A percentile compares a stretch with the other conserved stretches of the same genome.
phyloP scores from a whole-genome alignment of 2,113 vertebrate genomes.

The Pluvianellus socialis region DNA sequence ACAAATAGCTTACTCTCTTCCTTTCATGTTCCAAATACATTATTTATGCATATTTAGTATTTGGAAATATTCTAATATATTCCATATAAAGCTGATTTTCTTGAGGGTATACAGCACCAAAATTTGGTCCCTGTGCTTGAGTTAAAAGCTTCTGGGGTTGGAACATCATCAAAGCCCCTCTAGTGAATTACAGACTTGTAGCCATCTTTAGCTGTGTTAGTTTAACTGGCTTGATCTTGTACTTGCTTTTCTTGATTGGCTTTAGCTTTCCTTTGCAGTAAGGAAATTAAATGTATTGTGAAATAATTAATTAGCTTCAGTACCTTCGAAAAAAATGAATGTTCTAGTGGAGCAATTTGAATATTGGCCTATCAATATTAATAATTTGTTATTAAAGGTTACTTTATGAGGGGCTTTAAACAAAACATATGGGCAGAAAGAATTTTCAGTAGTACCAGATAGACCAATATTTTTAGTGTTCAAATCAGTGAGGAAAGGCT shows the following conservation, averaged over 20 bases:
- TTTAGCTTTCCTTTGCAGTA: neutral
- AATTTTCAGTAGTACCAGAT: neutral
- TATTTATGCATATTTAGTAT: slow-evolving; percentile 8
- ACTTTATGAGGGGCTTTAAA: neutral
- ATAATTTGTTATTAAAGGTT: neutral
- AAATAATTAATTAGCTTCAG: neutral
- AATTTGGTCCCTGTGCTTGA: neutral
- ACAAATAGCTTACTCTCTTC: neutral
- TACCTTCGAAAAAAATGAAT: neutral
- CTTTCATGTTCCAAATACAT: slow-evolving; percentile 32
- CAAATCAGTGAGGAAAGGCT: neutral
- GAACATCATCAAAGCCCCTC: neutral
- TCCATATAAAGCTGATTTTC: neutral
- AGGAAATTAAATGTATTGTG: neutral
- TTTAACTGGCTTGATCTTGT: neutral
- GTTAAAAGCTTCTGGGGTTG: neutral
- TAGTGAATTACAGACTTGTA: neutral
- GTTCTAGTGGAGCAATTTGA: neutral
- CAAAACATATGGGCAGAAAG: neutral
- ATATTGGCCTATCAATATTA: neutral
- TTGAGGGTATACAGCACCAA: neutral
- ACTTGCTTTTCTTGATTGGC: neutral
- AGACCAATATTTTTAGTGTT: neutral
- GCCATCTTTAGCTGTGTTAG: neutral
- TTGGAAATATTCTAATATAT: slow-evolving; percentile 26